phyloP scores from a whole-genome alignment of 1,140 invertebrate species.

The Rhopalosiphum padi region DNA sequence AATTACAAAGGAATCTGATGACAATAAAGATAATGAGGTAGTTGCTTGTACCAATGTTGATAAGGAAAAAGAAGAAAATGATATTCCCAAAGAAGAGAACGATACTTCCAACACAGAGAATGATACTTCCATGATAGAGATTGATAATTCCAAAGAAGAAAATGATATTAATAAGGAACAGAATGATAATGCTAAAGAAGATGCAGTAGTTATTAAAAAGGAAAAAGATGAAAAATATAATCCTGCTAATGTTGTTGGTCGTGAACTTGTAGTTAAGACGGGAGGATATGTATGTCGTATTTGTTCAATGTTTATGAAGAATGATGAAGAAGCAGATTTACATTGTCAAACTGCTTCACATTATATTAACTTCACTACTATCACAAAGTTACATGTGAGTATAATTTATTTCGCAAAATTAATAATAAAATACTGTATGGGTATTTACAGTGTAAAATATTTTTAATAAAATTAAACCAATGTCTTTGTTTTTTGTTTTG shows the following conservation, averaged over 20 bases:
- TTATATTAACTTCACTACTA: conserved; percentile 60
- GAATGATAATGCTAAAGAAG: conserved; percentile 58
- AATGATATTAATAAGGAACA: conserved; percentile 23
- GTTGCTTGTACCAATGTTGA: conserved; percentile 57
- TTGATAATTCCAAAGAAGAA: conserved; percentile 61
- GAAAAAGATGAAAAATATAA: conserved; percentile 60
- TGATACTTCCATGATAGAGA: conserved; percentile 35
- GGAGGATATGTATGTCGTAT: conserved; percentile 60
- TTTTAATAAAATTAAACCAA: not conserved
- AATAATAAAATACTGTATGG: not conserved
- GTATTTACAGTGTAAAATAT: not conserved
- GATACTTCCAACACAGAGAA: conserved; percentile 52
- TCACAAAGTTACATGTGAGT: conserved; percentile 60
- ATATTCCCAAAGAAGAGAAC: conserved; percentile 36
- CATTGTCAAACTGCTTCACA: conserved; percentile 61
- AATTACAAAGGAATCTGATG: not conserved
- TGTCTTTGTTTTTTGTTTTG: not conserved
- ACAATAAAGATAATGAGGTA: not conserved
- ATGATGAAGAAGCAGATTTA: conserved; percentile 60
- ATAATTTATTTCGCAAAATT: not conserved
- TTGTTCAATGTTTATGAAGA: conserved; percentile 60
- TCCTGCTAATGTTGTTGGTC: conserved; percentile 59
- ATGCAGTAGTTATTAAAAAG: conserved; percentile 42
- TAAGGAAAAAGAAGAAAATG: conserved; percentile 59
- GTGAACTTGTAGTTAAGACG: conserved; percentile 60